Evolutionary conservation across 2,113 vertebrate species (phyloP), one percentile per base, ranked within the genome.

Genomic region (Neoarius graeffei): DNA sequence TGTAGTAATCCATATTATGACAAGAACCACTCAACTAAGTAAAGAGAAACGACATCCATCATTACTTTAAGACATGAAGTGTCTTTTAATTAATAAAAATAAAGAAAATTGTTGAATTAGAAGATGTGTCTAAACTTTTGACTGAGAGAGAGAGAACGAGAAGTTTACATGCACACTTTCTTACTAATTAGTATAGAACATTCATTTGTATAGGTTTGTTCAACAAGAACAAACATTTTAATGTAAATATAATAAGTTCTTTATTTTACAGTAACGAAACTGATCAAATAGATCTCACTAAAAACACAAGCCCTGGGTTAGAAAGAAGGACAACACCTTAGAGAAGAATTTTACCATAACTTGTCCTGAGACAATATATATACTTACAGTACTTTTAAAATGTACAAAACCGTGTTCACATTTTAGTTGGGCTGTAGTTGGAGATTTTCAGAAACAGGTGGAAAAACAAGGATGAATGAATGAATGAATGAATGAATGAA

Each of bases 381-480:
- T 52, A 4, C 27, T 27, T 60, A 59, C n/a, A 62, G 19, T 62
- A 25, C 19, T 42, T 23, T 48, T 23, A 57, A 79, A 54, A 13
- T 19, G 5, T 19, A 56, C n/a, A 57, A 80, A 57, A 5, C 77
- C 19, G n/a, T 76, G 80, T 64, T 74, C 25, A 59, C 25, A 25
- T 52, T 25, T 52, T 82, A 56, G 71, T 17, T 74, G 42, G 64
- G 66, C 50, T 73, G 71, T 1, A 35, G 59, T 60, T 48, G 8
- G 62, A 80, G 73, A n/a, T 71, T 81, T 88, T 84, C 42, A 81
- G 85, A 76, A 56, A 85, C 84, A 86, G 77, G 71, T 88, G 14
- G 73, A 76, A 88, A 71, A 84, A 1, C 7, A 66, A 35, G 27
- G 35, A 35, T 20, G n/a, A 59, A 81, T 59, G 35, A 60, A 81